Evolutionary conservation across 2,797 vertebrate genomes (phyloP), one percentile per base, ranked within the genome.

Genomic region (Onychomys torridus): DNA sequence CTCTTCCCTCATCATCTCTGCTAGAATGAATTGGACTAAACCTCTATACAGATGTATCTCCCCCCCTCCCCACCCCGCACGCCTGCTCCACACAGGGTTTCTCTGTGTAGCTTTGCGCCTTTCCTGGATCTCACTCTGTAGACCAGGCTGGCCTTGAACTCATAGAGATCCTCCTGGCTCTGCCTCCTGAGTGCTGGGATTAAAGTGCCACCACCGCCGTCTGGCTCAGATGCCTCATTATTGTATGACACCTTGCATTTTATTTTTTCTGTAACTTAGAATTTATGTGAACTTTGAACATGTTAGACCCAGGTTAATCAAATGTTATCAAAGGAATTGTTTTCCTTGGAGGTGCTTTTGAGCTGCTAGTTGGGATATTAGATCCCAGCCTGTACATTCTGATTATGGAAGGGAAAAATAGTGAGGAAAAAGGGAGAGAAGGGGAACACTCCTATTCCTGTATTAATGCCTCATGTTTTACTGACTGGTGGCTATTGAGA

Each of bases 321-420:
- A 78, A 76, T 0, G 14, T 92, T 92, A 79, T 69, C 21, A 75
- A 88, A 93, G 46, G 55, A 82, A 92, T 81, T 94, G 21, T 90
- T 95, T 96, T 96, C 69, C n/a, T 94, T 61, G 65, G 67, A n/a
- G 32, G 49, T 87, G 73, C 79, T 94, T 96, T 92, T 95, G 92
- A 95, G 17, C 75, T 90, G 77, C 25, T 95, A 49, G 55, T 93
- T 90, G 76, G 65, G 63, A 59, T 94, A 32, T 52, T 90, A 73
- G 21, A 71, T 92, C 25, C 5, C 61, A 76, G 65, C 29, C 34
- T 92, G 19, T 65, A 46, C 19, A 93, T 61, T 94, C 11, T 92
- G 90, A 96, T 67, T 73, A 91, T 49, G 49, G 63, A 79, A 92
- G 59, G 71, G n/a, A 77, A 88, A 87, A 69, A 88, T 52, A 89